These are phyloP conservation scores for Leucoma salicis DNA, from an alignment of 2,888 invertebrate genomes.

Conservation along the genomic window DNA sequence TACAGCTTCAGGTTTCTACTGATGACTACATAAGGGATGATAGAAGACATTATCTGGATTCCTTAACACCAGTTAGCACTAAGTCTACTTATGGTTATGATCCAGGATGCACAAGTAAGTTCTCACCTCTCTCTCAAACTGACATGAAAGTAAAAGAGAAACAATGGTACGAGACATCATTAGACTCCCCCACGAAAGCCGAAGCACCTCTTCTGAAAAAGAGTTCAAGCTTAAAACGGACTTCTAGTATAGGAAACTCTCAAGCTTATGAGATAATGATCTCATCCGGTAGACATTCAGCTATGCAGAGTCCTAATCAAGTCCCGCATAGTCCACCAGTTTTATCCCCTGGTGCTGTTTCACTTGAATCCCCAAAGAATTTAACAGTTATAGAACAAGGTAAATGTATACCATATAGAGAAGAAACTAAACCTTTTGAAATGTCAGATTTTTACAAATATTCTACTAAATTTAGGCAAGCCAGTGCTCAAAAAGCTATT, in stretches of 20 bases:
- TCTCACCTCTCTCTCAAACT: conserved; percentile 65
- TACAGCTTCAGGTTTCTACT: conserved; percentile 71
- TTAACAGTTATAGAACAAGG: conserved; percentile 93
- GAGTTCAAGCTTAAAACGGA: conserved; percentile 75
- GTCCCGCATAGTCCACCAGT: conserved; percentile 62
- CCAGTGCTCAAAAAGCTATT: conserved; percentile 53
- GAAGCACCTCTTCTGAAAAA: conserved; percentile 60
- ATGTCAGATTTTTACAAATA: conserved; percentile 99
- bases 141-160: conserved; percentile 80
- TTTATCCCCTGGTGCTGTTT: conserved; percentile 74
- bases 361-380: conserved; percentile 90
- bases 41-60: conserved; percentile 56
- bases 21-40: conserved; percentile 65
- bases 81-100: conserved; percentile 72
- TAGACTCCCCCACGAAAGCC: conserved; percentile 81
- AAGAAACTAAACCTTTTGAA: conserved; percentile 98
- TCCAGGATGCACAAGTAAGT: conserved; percentile 68
- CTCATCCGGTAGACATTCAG: conserved; percentile 68
- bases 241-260: conserved; percentile 80
- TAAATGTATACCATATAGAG: conserved; percentile 94
- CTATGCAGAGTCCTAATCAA: conserved; percentile 69
- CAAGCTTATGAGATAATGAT: conserved; percentile 75
- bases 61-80: conserved; percentile 70
- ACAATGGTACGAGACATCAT: conserved; percentile 87
- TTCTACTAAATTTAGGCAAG: conserved; percentile 94